A percentile compares a stretch with the other conserved stretches of the same genome.
phyloP scores from a whole-genome alignment of 2,888 invertebrate genomes.

The Agriopis leucophaearia region DNA sequence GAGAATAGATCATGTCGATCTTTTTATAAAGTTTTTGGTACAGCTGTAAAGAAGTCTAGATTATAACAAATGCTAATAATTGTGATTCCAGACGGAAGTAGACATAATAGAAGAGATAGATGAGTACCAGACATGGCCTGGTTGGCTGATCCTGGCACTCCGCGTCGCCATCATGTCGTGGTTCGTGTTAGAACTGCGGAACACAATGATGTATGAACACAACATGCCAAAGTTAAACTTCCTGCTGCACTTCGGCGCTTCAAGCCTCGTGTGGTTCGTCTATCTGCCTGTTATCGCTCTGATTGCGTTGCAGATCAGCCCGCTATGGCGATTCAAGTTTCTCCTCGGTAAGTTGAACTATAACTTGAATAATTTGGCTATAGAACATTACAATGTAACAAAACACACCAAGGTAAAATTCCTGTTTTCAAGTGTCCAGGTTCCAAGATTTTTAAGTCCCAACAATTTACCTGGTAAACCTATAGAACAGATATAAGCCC shows the following conservation, averaged over 20 bases:
- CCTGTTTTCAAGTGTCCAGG: too few species aligned
- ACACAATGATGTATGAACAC: conserved; percentile 85
- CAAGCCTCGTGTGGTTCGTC: conserved; percentile 99
- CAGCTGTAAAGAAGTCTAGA: too few species aligned
- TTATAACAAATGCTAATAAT: neutral
- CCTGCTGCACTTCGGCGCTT: conserved; percentile 98
- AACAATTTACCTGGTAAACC: neutral
- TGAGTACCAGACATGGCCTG: conserved; percentile 99
- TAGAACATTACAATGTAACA: neutral
- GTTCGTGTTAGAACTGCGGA: conserved; percentile 92
- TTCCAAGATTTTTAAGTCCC: too few species aligned
- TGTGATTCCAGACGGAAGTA: conserved; percentile 92
- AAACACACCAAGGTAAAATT: too few species aligned
- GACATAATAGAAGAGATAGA: conserved; percentile 98
- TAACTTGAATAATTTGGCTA: neutral
- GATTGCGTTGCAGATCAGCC: conserved; percentile 96
- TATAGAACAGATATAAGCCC: too few species aligned
- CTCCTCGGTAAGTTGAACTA: conserved; percentile 91
- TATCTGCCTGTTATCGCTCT: conserved; percentile 98
- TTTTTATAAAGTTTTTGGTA: too few species aligned
- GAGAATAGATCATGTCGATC: too few species aligned
- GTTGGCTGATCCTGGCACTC: conserved; percentile 96
- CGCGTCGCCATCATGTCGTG: conserved; percentile 95
- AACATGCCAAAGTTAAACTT: conserved; percentile 93
- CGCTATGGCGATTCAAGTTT: conserved; percentile 98